phyloP scores from a whole-genome alignment of 2,888 invertebrate species.

The Hedya salicella region DNA sequence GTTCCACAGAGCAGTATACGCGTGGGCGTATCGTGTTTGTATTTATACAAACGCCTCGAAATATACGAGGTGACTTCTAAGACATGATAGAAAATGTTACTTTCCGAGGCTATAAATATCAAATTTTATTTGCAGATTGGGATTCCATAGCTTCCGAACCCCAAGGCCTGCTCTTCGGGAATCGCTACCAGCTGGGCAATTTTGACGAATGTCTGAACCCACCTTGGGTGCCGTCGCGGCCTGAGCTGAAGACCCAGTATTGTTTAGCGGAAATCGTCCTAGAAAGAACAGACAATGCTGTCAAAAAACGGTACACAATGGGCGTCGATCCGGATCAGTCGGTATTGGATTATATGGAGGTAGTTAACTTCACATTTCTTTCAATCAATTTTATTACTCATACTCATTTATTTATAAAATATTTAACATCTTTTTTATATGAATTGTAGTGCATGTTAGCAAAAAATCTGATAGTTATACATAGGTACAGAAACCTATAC shows the following conservation, averaged over 20 bases:
- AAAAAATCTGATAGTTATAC: no score
- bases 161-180: slow-evolving; percentile 83
- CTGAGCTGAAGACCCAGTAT: slow-evolving; percentile 73
- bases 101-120: neutral
- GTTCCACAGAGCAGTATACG: no score
- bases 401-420: no score
- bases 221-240: slow-evolving; percentile 64
- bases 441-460: no score
- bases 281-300: slow-evolving; percentile 63
- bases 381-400: neutral
- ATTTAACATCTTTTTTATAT: no score
- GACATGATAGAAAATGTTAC: no score
- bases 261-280: slow-evolving; percentile 79
- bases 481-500: no score
- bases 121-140: slow-evolving; percentile 79
- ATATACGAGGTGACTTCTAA: no score
- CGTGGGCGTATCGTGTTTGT: no score
- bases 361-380: slow-evolving; percentile 62
- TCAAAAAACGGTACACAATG: slow-evolving; percentile 55
- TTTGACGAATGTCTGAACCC: slow-evolving; percentile 85
- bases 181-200: slow-evolving; percentile 85
- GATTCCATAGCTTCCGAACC: slow-evolving; percentile 86
- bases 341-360: slow-evolving; percentile 76
- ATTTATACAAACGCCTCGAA: no score
- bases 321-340: slow-evolving; percentile 71